Percentiles rank a stretch among this genome's conserved stretches.
Conservation (phyloP, 2,888 invertebrate species). For the Melolontha melolontha region DNA sequence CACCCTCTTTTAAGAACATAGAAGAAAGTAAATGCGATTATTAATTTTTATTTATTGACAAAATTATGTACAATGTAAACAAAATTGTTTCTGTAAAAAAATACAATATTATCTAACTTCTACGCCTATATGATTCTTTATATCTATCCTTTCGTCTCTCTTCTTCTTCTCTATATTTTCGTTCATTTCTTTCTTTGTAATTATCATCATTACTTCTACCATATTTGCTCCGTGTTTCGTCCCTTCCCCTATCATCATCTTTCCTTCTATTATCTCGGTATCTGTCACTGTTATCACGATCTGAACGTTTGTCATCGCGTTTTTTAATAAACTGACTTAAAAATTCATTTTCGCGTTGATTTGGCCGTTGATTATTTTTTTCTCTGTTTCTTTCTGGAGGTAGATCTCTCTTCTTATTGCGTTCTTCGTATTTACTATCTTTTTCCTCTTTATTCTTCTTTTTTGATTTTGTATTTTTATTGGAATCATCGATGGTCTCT, state of each 20-base stretch:
- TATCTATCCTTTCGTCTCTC: slow-evolving; percentile 28
- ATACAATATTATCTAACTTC: slow-evolving; percentile 22
- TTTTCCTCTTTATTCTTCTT: slow-evolving; percentile 39
- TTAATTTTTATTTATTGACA: slow-evolving; percentile 22
- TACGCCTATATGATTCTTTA: slow-evolving; percentile 21
- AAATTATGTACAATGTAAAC: slow-evolving; percentile 17
- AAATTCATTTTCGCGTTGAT: slow-evolving; percentile 40
- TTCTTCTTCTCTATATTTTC: slow-evolving; percentile 30
- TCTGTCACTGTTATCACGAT: slow-evolving; percentile 41
- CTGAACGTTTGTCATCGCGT: slow-evolving; percentile 22
- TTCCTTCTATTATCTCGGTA: slow-evolving; percentile 37
- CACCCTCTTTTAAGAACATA: slow-evolving; percentile 79
- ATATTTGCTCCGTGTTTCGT: slow-evolving; percentile 36
- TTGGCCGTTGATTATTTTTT: slow-evolving; percentile 39
- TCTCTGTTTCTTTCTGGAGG: slow-evolving; percentile 44
- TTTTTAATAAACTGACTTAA: slow-evolving; percentile 36
- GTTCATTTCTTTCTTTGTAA: slow-evolving; percentile 31
- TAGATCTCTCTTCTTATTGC: slow-evolving; percentile 22
- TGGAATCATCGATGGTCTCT: not conserved
- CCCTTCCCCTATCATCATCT: slow-evolving; percentile 24
- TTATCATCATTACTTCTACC: slow-evolving; percentile 42
- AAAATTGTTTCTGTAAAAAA: slow-evolving; percentile 28
- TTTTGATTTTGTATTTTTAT: slow-evolving; percentile 45
- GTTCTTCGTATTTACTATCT: slow-evolving; percentile 29
- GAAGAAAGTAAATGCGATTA: slow-evolving; percentile 69